These are phyloP conservation scores for Caenorhabditis virilis DNA, from an alignment of 2,888 invertebrate species.

Conservation along the genomic window DNA sequence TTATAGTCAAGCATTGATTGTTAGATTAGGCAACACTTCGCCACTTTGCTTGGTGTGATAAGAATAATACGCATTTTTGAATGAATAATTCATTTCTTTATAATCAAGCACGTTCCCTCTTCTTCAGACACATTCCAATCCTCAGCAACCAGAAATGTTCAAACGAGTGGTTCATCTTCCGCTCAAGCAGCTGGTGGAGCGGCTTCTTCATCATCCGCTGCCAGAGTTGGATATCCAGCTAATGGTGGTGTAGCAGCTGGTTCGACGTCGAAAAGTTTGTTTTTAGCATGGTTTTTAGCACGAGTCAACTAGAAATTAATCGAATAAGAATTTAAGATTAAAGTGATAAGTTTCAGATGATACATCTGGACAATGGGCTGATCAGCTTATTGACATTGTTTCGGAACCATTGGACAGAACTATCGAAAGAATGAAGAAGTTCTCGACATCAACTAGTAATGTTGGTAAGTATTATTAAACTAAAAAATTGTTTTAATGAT, in stretches of 20 bases:
- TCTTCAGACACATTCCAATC: conserved; percentile 42
- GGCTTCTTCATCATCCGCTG: conserved; percentile 7
- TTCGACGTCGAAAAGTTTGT: conserved; percentile 6
- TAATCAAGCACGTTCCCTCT: no score
- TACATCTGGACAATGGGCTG: conserved; percentile 63
- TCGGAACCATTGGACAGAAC: conserved; percentile 68
- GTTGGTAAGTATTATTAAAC: conserved; percentile 52
- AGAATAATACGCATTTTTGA: background rate
- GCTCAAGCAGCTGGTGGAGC: conserved; percentile 12
- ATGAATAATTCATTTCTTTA: background rate
- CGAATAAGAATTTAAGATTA: background rate
- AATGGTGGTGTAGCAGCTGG: no score
- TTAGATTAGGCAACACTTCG: no score
- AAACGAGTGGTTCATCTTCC: conserved; percentile 15
- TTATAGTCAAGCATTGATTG: no score
- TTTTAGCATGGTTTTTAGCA: background rate
- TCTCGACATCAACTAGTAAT: conserved; percentile 62
- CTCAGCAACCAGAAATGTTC: conserved; percentile 12
- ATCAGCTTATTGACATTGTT: conserved; percentile 68
- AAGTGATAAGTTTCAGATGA: conserved; percentile 41
- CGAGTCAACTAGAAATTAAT: background rate
- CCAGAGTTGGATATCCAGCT: conserved; percentile 7
- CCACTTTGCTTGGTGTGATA: no score
- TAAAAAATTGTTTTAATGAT: no score
- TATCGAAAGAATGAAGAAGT: conserved; percentile 67